These are phyloP conservation scores for Orchesellides sinensis DNA, from an alignment of 2,888 invertebrate genomes.

Conservation along the genomic window DNA sequence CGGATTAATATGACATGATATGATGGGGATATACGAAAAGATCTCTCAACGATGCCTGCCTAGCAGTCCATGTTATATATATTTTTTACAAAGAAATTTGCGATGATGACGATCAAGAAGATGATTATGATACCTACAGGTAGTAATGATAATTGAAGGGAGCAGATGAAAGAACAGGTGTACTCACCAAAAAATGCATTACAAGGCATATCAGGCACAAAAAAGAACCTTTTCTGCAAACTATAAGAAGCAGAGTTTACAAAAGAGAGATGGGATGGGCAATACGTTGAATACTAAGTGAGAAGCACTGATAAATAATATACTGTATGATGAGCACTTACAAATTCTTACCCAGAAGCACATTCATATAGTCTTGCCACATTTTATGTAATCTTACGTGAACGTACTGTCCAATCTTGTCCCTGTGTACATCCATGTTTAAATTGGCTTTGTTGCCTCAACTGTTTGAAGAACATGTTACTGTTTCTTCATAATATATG, in stretches of 20 bases:
- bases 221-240: neutral
- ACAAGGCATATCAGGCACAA: neutral
- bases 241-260: neutral
- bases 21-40: neutral
- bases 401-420: no score
- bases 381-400: neutral
- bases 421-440: neutral
- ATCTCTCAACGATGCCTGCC: no score
- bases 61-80: neutral
- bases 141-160: slow-evolving; percentile 25
- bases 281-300: neutral
- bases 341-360: slow-evolving; percentile 8
- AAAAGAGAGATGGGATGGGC: slow-evolving; percentile 8
- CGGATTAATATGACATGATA: neutral
- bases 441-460: no score
- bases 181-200: neutral
- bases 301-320: neutral
- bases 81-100: neutral
- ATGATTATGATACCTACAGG: slow-evolving; percentile 1
- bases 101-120: slow-evolving; percentile 2
- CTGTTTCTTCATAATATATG: no score
- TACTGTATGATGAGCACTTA: neutral
- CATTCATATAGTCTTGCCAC: neutral
- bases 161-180: slow-evolving; percentile 5
- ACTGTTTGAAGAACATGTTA: no score